Evolutionary conservation across 1,140 invertebrate genomes (phyloP).

Genomic region (Maconellicoccus hirsutus): DNA sequence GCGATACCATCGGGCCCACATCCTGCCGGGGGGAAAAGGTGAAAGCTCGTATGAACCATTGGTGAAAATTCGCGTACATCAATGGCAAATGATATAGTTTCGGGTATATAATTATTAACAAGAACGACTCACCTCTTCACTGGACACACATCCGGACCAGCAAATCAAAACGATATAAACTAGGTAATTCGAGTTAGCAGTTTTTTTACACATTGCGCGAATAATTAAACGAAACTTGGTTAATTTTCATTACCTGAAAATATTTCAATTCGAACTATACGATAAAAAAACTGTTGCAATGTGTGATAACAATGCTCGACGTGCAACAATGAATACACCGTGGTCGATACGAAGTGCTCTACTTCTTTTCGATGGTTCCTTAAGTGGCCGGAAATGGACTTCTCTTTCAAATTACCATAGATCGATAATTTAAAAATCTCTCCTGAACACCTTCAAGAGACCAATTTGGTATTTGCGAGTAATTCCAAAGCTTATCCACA

Average conservation of each 20-base stretch:
- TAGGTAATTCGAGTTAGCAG: background rate
- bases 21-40: slow-evolving; percentile 32
- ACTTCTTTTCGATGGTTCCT: background rate
- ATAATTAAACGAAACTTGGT: background rate
- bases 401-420: no score
- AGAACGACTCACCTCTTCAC: background rate
- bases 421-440: no score
- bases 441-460: no score
- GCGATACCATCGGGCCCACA: slow-evolving; percentile 45
- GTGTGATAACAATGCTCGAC: background rate
- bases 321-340: background rate
- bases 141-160: background rate
- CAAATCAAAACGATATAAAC: background rate
- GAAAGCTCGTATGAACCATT: background rate
- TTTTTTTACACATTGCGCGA: background rate
- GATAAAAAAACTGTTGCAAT: background rate
- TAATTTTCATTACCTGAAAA: background rate
- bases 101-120: no score
- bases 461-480: no score
- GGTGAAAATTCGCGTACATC: no score
- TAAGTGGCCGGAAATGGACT: no score
- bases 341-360: background rate
- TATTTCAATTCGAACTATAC: background rate
- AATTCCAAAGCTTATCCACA: no score
- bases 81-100: no score